phyloP scores from a whole-genome alignment of 2,113 vertebrate species.

The Dryoscopus gambensis region DNA sequence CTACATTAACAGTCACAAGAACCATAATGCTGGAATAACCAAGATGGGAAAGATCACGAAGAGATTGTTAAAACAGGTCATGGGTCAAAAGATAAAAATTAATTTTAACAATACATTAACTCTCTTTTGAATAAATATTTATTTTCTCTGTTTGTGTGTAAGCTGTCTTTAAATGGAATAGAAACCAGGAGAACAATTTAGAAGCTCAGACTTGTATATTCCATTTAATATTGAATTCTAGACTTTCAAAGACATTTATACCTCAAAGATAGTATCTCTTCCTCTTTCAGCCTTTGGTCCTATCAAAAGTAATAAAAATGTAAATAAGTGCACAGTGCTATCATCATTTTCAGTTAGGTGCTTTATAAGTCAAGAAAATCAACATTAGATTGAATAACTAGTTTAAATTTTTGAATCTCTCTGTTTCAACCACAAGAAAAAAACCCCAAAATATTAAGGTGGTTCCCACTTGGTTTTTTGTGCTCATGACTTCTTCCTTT shows the following conservation, averaged over 20 bases:
- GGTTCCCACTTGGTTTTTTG: background rate
- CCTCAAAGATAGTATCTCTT: background rate
- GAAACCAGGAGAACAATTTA: background rate
- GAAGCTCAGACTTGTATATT: background rate
- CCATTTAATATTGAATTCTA: background rate
- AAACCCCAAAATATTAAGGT: background rate
- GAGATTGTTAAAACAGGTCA: background rate
- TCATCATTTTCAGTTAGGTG: background rate
- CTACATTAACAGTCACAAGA: background rate
- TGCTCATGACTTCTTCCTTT: background rate
- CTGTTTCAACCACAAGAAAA: background rate
- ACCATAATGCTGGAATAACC: background rate
- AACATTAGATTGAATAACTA: background rate
- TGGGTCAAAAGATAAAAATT: background rate
- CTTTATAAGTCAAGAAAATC: conserved; percentile 34
- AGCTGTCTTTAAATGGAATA: background rate
- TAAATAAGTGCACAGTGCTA: conserved; percentile 25
- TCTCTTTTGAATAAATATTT: background rate
- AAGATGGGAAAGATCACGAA: background rate
- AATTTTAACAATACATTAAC: background rate
- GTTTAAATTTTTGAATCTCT: conserved; percentile 10
- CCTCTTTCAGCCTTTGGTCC: background rate
- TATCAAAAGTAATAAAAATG: conserved; percentile 59
- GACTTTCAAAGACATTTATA: background rate
- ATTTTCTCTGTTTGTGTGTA: background rate